These are phyloP conservation scores for Lymantria monacha DNA, from an alignment of 2,888 invertebrate species.

Conservation along the genomic window DNA sequence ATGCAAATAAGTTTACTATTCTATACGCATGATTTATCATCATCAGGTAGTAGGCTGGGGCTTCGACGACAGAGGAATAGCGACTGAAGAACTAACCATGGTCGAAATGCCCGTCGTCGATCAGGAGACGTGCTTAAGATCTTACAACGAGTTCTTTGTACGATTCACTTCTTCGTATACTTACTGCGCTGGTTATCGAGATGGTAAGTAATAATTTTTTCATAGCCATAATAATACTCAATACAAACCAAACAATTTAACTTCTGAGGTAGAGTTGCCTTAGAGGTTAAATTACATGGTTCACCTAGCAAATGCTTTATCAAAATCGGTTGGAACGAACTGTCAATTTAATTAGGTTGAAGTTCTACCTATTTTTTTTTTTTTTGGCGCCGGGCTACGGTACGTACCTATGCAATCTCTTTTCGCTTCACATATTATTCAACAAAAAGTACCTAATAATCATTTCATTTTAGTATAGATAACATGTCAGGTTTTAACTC, in stretches of 20 bases:
- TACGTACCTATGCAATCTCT: too few species aligned
- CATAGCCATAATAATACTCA: neutral
- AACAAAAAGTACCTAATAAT: too few species aligned
- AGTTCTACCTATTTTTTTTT: too few species aligned
- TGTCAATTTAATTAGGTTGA: too few species aligned
- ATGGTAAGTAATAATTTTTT: constrained; percentile 58
- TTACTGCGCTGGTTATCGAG: constrained; percentile 76
- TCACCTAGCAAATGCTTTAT: neutral
- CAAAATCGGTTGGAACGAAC: too few species aligned
- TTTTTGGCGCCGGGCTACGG: too few species aligned
- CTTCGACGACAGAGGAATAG: constrained; percentile 81
- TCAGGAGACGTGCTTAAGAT: constrained; percentile 82
- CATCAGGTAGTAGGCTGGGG: constrained; percentile 80
- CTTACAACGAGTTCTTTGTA: constrained; percentile 83
- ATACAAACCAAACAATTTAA: neutral
- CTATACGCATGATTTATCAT: too few species aligned
- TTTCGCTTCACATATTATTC: too few species aligned
- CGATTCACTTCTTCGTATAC: constrained; percentile 82
- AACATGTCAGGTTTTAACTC: too few species aligned
- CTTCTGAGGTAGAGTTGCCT: neutral
- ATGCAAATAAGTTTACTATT: too few species aligned
- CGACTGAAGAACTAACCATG: constrained; percentile 81
- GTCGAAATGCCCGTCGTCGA: constrained; percentile 84
- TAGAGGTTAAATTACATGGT: too few species aligned
- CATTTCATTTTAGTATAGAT: too few species aligned